Evolutionary conservation across 2,888 invertebrate genomes (phyloP), one percentile per base, ranked within the genome.

Genomic region (Leucophenga maculata): DNA sequence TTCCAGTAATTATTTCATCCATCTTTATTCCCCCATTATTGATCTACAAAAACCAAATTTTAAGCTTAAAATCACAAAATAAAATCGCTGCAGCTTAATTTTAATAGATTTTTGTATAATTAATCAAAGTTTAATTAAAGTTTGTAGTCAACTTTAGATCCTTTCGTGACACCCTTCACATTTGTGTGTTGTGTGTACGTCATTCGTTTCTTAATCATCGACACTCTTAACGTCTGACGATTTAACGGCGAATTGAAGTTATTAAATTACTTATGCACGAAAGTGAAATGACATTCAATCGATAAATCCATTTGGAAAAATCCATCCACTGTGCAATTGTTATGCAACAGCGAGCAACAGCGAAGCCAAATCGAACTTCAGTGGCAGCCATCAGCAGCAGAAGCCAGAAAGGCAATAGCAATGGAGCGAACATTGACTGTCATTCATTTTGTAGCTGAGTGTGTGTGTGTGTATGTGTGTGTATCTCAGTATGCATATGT

Each of bases 271-370:
- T 64, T 64, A 64, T 64, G 62, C 62, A 64, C 46, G 62, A 64
- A 64, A 64, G 62, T 64, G 48, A 64, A 75, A 75, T 75, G 75
- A 75, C 69, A 59, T 68, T 73, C 71, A 75, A 75, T 73, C 73
- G 73, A 75, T 75, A 75, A 62, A 64, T 46, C 22, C 62, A 64
- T 64, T 64, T 48, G 48, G 48, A 60, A 60, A 60, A 60, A 60
- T 60, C 20, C 62, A 60, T 60, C 20, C 62, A 64, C 22, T 48
- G 32, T 39, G 46, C 77, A 74, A 76, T 76, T 75, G 76, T 73
- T 81, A 76, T 79, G 83, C 83, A 74, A 80, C 69, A 74, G 32
- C 59, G 22, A 59, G 59, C 32, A 59, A 57, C 31, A 57, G 26
- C 57, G 31, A 57, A 55, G 55, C 20, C 55, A 55, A 26, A 55